Percentiles rank a stretch among this genome's conserved stretches.
These are phyloP conservation scores for Portevinia maculata DNA, from an alignment of 2,888 invertebrate genomes.

Conservation along the genomic window DNA sequence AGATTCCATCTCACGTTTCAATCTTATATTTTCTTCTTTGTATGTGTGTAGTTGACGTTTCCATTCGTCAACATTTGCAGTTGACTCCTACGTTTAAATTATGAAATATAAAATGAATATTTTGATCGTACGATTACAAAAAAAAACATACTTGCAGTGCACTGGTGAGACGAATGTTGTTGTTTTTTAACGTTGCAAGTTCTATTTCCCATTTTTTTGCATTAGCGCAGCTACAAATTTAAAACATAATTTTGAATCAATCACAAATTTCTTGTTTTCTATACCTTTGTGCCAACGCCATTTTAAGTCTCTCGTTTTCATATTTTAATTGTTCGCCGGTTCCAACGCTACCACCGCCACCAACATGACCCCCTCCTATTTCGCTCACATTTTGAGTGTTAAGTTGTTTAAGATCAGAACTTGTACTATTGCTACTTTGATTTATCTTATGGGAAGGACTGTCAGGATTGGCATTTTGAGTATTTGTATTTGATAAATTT, in stretches of 20 bases:
- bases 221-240: slow-evolving; percentile 92
- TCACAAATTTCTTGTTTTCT: not conserved
- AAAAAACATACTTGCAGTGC: slow-evolving; percentile 88
- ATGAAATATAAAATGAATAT: not conserved
- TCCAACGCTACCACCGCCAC: slow-evolving; percentile 80
- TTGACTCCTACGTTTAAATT: slow-evolving; percentile 90
- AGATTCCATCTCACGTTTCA: slow-evolving; percentile 89
- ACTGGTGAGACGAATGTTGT: slow-evolving; percentile 96
- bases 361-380: slow-evolving; percentile 77
- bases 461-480: slow-evolving; percentile 84
- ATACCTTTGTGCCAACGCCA: slow-evolving; percentile 97
- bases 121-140: not conserved
- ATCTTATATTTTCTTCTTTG: slow-evolving; percentile 94
- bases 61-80: slow-evolving; percentile 99
- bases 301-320: slow-evolving; percentile 97
- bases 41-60: slow-evolving; percentile 97
- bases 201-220: slow-evolving; percentile 99
- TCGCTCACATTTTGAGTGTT: slow-evolving; percentile 67
- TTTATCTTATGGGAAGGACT: slow-evolving; percentile 83
- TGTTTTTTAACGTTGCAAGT: slow-evolving; percentile 96
- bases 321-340: slow-evolving; percentile 92
- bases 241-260: not conserved
- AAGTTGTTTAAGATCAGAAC: slow-evolving; percentile 50
- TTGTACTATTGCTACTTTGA: slow-evolving; percentile 66
- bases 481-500: slow-evolving; percentile 83